Conservation (phyloP, 2,113 vertebrate genomes). For the Uria aalge region DNA sequence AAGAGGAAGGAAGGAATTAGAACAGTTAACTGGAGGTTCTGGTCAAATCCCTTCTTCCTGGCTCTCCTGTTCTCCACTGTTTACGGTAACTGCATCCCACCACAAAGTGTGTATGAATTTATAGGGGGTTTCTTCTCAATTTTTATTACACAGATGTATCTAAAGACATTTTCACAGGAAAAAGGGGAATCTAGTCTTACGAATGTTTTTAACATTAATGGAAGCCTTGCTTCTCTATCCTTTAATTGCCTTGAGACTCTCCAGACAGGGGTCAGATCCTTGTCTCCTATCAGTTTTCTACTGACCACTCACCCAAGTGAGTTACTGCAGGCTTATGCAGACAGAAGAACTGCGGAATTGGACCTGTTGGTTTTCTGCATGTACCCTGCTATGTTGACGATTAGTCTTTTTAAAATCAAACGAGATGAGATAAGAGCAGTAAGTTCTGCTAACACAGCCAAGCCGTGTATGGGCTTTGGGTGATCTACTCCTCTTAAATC, state of each 20-base stretch:
- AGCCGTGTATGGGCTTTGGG: background rate
- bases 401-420: background rate
- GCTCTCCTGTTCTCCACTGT: background rate
- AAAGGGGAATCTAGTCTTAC: background rate
- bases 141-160: background rate
- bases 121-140: background rate
- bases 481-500: slow-evolving; percentile 34
- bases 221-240: background rate
- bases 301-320: background rate
- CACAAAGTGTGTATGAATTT: background rate
- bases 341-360: background rate
- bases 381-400: background rate
- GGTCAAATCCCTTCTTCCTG: background rate
- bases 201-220: background rate
- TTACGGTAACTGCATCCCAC: background rate
- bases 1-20: background rate
- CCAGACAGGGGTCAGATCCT: background rate
- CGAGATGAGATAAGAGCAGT: slow-evolving; percentile 2
- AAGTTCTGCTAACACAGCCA: background rate
- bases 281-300: background rate
- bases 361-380: background rate
- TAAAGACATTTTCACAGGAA: background rate
- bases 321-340: background rate
- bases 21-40: background rate
- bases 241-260: background rate